Evolutionary conservation across 2,888 invertebrate genomes (phyloP), one percentile per base, ranked within the genome.

Genomic region (Dryocosmus kuriphilus): DNA sequence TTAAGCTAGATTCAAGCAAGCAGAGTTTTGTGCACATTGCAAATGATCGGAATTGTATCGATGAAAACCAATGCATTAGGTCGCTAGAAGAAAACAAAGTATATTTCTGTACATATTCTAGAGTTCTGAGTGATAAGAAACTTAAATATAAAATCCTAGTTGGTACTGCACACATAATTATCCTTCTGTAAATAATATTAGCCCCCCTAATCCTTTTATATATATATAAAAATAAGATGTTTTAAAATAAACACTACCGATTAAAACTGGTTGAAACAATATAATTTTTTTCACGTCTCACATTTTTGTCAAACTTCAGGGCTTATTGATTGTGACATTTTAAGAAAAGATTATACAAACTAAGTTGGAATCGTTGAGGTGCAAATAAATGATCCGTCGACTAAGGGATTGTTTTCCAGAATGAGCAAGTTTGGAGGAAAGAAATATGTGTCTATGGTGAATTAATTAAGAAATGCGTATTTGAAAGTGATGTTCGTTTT

Each of bases 211-310:
- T 85, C 83, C 86, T 89, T 87, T n/a, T n/a, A n/a, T 87, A 88
- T 87, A 83, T 60, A 83, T 60, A 27, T n/a, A 60, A 85, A 80
- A 78, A 32, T 55, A 81, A 74, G 83, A 83, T 85, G 85, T 88
- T 86, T 87, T 86, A 81, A 84, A 88, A 88, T 88, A 88, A 88
- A 87, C 82, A 82, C 82, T 80, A 84, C 82, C 83, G 82, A 84
- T 84, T n/a, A n/a, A n/a, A n/a, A n/a, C n/a, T n/a, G n/a, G n/a
- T 84, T 84, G 79, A 84, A 83, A 82, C 5, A 32, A n/a, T 35
- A 8, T 35, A 35, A 35, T 35, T 62, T 63, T 62, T 63, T 63
- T 22, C 38, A 41, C 27, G 24, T 22, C 11, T 60, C 22, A 27
- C 57, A 27, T 67, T 67, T 67, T 67, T 24, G 27, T 46, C 67